Conservation (phyloP, 1,140 invertebrate species). For the Cydia amplana region DNA sequence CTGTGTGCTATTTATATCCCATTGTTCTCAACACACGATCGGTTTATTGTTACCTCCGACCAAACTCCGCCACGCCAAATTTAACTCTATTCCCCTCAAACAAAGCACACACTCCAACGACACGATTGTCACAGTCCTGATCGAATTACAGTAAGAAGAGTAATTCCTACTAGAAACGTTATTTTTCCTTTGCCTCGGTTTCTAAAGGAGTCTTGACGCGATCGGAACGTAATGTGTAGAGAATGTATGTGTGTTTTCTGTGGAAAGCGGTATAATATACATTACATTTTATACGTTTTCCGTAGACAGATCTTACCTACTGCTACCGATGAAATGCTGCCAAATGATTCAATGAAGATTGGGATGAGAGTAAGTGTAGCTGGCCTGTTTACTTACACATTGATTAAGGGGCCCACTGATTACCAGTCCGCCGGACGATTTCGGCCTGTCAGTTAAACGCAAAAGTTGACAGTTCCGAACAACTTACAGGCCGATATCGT, state of each 20-base stretch:
- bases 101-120: background rate
- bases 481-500: too few relatives aligned
- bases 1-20: background rate
- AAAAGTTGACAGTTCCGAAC: too few relatives aligned
- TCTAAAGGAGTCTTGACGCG: constrained; percentile 1
- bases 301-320: too few relatives aligned
- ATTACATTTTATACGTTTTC: too few relatives aligned
- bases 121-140: background rate
- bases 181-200: constrained; percentile 4
- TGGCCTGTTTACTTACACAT: too few relatives aligned
- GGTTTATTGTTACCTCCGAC: constrained; percentile 13
- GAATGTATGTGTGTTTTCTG: background rate
- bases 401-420: too few relatives aligned
- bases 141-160: constrained; percentile 19
- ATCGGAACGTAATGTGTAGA: background rate
- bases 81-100: background rate
- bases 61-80: background rate
- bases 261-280: background rate
- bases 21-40: background rate
- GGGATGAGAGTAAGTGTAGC: too few relatives aligned
- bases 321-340: too few relatives aligned
- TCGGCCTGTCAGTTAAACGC: too few relatives aligned
- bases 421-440: too few relatives aligned
- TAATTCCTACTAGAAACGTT: background rate
- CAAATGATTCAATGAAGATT: too few relatives aligned